Conservation (phyloP, 2,113 vertebrate genomes). For the Tragulus kanchil region DNA sequence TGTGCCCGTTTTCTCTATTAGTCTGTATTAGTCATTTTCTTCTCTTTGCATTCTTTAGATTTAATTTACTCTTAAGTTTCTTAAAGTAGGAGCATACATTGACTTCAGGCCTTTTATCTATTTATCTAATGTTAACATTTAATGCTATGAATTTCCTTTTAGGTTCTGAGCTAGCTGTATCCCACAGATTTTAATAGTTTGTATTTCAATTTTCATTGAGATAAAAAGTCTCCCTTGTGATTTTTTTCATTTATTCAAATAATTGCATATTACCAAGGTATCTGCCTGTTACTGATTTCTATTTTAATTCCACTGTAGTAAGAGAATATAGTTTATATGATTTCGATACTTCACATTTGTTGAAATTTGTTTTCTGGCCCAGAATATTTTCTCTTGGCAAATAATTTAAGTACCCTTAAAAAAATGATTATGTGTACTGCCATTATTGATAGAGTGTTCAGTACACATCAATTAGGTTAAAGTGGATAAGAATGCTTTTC, state of each 20-base stretch:
- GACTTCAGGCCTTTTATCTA: neutral
- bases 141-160: neutral
- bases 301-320: neutral
- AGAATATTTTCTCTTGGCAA: conserved; percentile 13
- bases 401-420: conserved; percentile 15
- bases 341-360: neutral
- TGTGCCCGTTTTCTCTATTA: neutral
- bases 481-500: neutral
- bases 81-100: neutral
- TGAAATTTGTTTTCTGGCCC: neutral
- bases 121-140: neutral
- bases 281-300: neutral
- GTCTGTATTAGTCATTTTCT: neutral
- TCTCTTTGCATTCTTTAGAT: neutral
- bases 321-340: neutral
- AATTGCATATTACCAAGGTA: conserved; percentile 9
- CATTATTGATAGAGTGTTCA: neutral
- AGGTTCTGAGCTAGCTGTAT: neutral
- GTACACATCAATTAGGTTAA: neutral
- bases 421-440: neutral
- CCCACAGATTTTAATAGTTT: neutral
- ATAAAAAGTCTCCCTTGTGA: conserved; percentile 22
- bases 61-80: neutral
- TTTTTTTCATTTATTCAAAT: conserved; percentile 12
- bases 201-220: conserved; percentile 21